Evolutionary conservation across 2,888 invertebrate genomes (phyloP).

Genomic region (Alcis repandata): DNA sequence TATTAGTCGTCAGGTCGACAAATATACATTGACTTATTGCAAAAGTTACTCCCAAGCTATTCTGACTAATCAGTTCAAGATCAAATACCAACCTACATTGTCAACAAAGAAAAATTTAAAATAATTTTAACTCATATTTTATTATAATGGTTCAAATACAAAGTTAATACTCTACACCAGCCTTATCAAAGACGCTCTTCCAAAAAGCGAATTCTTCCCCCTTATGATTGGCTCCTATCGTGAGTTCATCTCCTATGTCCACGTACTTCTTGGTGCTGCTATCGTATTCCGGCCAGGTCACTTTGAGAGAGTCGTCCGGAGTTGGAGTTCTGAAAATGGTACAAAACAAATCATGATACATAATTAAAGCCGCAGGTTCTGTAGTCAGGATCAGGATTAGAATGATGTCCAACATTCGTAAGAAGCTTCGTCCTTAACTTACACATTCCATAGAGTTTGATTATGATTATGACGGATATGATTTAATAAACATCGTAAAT

Average conservation of each 20-base stretch:
- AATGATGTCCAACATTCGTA: background rate
- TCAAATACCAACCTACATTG: no score
- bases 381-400: background rate
- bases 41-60: no score
- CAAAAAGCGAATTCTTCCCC: slow-evolving; percentile 55
- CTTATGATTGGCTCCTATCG: slow-evolving; percentile 41
- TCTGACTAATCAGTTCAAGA: no score
- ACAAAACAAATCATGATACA: background rate
- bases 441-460: no score
- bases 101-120: no score
- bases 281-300: slow-evolving; percentile 56
- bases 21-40: no score
- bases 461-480: no score
- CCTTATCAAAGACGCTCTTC: slow-evolving; percentile 57
- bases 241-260: slow-evolving; percentile 59
- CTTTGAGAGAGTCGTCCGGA: slow-evolving; percentile 55
- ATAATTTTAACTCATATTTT: no score
- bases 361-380: background rate
- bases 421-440: no score
- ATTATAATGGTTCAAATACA: background rate
- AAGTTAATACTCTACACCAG: slow-evolving; percentile 43
- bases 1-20: no score
- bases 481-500: no score
- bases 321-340: slow-evolving; percentile 64
- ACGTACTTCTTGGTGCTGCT: slow-evolving; percentile 47